Base-by-base conservation (phyloP, 2,797 vertebrate genomes). In the Lycodopsis pacificus region DNA sequence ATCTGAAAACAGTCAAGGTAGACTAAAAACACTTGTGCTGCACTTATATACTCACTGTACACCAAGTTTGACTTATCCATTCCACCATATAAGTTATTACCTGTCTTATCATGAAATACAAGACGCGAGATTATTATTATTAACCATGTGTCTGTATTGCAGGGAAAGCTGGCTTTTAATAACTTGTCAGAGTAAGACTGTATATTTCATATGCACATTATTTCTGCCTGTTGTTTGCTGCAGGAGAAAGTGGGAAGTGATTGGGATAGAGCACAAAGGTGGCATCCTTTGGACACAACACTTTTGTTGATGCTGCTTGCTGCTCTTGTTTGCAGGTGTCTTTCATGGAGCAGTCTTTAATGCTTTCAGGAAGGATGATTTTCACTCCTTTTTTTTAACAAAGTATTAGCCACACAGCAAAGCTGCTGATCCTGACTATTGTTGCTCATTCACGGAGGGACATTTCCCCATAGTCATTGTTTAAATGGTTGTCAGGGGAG, bases 401-500 rank as follows among this genome's bases (percentile, higher is more conserved):
- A 93, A 96, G 96, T 94, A 95, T 97, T 97, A 97, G 93, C 93
- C 69, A 90, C 85, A 87, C 94, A 96, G 93, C 98, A 97, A 96
- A 95, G 96, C 95, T 85, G 86, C 95, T 96, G 96, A 97, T 97
- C 96, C 95, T 58, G 82, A 86, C 94, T 92, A 97, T 98, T 98
- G 97, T 98, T 93, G 94, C 86, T 92, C 93, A 90, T 96, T 96
- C 94, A 95, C 88, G 91, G 94, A 96, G 95, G 94, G 96, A 95
- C 96, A 93, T 96, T 97, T 97, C 96, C 96, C 97, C 95, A 96
- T 95, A 96, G 96, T 96, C 96, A 96, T 97, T 97, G 96, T 98
- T 96, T 96, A 97, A 98, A 97, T 96, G 97, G 97, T 96, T 98
- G 97, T 98, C 97, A 97, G 94, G 94, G 95, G 95, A 92, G 96